These are phyloP conservation scores for Ginglymostoma cirratum DNA, from an alignment of 2,113 vertebrate genomes.

Conservation along the genomic window DNA sequence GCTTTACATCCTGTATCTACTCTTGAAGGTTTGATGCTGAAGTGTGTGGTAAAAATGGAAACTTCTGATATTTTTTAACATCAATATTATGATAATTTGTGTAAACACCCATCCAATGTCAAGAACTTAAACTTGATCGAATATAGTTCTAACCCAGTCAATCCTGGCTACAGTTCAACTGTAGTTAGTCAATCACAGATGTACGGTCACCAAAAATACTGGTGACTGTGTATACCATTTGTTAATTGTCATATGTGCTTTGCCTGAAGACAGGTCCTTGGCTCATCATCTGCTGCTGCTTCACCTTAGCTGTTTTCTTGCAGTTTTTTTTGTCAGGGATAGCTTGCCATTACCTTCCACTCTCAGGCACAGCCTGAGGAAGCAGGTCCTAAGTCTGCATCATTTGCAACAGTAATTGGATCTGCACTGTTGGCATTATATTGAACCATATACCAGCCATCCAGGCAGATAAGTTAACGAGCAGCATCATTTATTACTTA, in stretches of 20 bases:
- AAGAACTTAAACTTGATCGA: background rate
- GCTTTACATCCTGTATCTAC: background rate
- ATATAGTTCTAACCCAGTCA: background rate
- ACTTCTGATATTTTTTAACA: background rate
- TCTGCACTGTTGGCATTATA: background rate
- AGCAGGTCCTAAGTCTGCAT: background rate
- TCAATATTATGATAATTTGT: background rate
- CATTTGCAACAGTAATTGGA: too few species aligned
- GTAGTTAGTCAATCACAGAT: background rate
- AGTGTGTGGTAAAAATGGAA: background rate
- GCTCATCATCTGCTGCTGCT: background rate
- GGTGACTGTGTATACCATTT: background rate
- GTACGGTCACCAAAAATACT: background rate
- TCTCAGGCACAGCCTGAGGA: background rate
- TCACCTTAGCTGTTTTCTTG: background rate
- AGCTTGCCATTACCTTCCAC: background rate
- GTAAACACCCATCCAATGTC: background rate
- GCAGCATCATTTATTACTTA: background rate
- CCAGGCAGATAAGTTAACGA: too few species aligned
- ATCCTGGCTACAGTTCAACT: background rate
- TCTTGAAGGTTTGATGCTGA: background rate
- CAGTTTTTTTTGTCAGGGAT: background rate
- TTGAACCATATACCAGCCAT: too few species aligned
- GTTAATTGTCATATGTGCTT: background rate
- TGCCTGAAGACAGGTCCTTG: background rate